Percentiles rank a stretch among this genome's conserved stretches.
Conservation (phyloP, 23 tunicate species). For the Trididemnum miniatum region DNA sequence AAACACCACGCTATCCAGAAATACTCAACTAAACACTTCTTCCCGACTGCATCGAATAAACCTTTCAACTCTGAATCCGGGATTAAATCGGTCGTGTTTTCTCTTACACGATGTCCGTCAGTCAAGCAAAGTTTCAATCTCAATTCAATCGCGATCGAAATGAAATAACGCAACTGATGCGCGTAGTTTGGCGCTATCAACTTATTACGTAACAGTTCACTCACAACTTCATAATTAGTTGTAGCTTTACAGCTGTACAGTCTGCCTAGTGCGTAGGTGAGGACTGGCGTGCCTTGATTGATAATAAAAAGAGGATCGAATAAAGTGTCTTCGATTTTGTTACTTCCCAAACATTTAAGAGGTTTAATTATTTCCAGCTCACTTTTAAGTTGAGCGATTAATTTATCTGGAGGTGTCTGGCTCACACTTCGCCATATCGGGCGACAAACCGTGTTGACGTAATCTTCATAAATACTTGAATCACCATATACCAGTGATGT, state of each 20-base stretch:
- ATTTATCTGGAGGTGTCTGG: neutral
- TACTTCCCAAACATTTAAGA: neutral
- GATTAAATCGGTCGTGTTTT: neutral
- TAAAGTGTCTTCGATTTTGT: neutral
- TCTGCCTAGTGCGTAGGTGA: neutral
- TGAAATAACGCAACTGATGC: neutral
- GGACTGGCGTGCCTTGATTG: neutral
- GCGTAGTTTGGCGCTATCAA: neutral
- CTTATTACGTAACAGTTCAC: neutral
- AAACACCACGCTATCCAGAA: constrained; percentile 22
- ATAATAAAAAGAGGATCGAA: neutral
- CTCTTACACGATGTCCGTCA: neutral
- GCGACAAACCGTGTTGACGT: neutral
- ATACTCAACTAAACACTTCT: neutral
- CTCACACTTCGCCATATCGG: neutral
- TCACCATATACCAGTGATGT: constrained; percentile 5
- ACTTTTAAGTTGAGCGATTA: neutral
- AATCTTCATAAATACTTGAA: neutral
- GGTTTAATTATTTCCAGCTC: neutral
- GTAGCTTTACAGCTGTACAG: neutral
- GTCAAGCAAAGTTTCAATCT: neutral
- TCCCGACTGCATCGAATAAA: neutral
- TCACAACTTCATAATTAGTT: neutral
- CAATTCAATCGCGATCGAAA: neutral
- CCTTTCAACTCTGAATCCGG: neutral